Base-by-base conservation (phyloP, 2,888 invertebrate genomes). In the Rhogogaster chlorosoma region DNA sequence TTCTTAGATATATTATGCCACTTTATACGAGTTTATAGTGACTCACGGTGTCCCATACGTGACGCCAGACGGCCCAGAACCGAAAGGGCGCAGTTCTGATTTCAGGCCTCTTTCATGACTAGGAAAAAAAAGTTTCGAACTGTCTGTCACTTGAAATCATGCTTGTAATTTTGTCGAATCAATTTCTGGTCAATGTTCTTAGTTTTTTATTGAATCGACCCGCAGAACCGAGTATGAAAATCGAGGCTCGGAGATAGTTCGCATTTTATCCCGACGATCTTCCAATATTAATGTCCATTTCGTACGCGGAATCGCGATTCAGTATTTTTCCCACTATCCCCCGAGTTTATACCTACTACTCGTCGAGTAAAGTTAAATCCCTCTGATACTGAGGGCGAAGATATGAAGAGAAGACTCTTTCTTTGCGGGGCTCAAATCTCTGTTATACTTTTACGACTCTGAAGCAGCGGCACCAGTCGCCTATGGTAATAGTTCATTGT, bases 381-480 rank as follows among this genome's bases (percentile, higher is more conserved):
- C 61, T 78, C 36, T 32, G 78, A 78, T 57, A 78, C 78, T 5
- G 26, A 78, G 49, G 32, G 2, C 6, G 18, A 42, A 32, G 26
- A 77, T 73, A 73, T 77, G 32, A 77, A 29, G 29, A 77, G 49
- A 32, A 32, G 26, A 77, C 77, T 77, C 5, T 53, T 77, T 77
- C 53, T 77, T 77, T 10, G 49, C 77, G 26, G 75, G 75, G 18
- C 77, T 53, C 77, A 77, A 77, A 77, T 77, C 77, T 77, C 77
- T 77, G 49, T 77, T 77, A 77, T 77, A 77, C 77, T 77, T 77
- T 77, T 77, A 77, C 77, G 77, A 53, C 77, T 53, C 77, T 29
- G 38, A 42, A 36, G 38, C 15, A 67, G 12, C 38, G 22, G 26
- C 15, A 26, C 32, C 10, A 73, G 38, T 29, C 49, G 26, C 7